phyloP scores from a whole-genome alignment of 2,113 vertebrate species.

The Felis catus region F.catus_Fca126_mat1.0 CM031416.1:145501001-145501500 shows the following conservation, averaged over 20 bases:
- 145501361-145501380: neutral
- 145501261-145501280: neutral
- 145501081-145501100: neutral
- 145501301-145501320: neutral
- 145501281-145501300: neutral
- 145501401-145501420: neutral
- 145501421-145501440: neutral
- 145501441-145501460: neutral
- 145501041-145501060: neutral
- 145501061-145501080: neutral
- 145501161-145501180: neutral
- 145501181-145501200: neutral
- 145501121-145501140: neutral
- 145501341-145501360: neutral
- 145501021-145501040: neutral
- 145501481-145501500: neutral
- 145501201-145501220: neutral
- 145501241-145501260: fast-evolving
- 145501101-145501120: neutral
- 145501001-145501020: neutral
- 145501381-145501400: neutral
- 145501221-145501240: fast-evolving
- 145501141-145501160: neutral
- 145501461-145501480: neutral
- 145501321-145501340: neutral